Base-by-base conservation (phyloP, 2,888 invertebrate genomes). In the Antitype chi region DNA sequence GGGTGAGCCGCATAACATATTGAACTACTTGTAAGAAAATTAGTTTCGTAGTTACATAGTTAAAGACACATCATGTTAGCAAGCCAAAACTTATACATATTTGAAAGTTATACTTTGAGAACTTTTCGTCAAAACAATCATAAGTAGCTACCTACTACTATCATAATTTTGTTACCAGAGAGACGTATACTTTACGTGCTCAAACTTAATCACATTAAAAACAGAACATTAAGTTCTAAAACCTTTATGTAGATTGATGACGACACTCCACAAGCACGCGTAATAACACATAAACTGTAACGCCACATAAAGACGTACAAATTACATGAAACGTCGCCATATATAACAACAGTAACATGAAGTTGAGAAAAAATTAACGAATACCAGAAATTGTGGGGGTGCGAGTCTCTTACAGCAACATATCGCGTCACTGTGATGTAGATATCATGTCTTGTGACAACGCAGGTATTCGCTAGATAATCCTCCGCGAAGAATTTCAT, bases 401-500 rank as follows among this genome's bases (percentile, higher is more conserved):
- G 15, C 74, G 53, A 69, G 79, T 76, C 64, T 76, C 76, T 73
- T 77, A 81, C 80, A 71, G 75, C 80, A 53, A 81, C 74, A 82
- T 80, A 85, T 80, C 69, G 76, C 82, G 83, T 85, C 86, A 84
- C 80, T 82, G 83, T 82, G 86, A 85, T 82, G 87, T 87, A 82
- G 85, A 85, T 88, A 86, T 88, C 82, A 85, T 81, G 82, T 88
- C 87, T 85, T 86, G 84, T 84, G 81, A 87, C 83, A 74, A 84
- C 84, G 81, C 79, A 81, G 86, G 88, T 89, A 88, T 89, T 90
- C 87, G 88, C 90, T 89, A 89, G 91, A 92, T 94, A 94, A 94
- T 94, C 94, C 92, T 85, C 81, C 88, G 89, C 90, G 92, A 94
- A 93, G 93, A 94, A 93, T 94, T 94, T 94, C 94, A 95, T 95